Evolutionary conservation across 2,888 invertebrate genomes (phyloP), one percentile per base, ranked within the genome.

Genomic region (Nephrotoma flavescens): DNA sequence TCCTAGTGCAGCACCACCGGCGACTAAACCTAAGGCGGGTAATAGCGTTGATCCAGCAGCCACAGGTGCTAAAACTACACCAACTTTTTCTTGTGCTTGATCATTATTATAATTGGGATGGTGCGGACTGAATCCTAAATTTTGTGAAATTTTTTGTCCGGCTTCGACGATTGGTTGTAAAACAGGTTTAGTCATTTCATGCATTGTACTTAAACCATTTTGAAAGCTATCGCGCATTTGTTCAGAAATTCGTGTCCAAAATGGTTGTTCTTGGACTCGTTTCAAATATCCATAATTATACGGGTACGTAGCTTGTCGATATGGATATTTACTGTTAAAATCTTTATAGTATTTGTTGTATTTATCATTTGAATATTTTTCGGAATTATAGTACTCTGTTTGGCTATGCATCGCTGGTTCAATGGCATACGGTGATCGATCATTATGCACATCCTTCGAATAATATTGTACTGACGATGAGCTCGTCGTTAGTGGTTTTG

Each of bases 1-100:
- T 0, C 96, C 96, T 41, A 96, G 91, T 1, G 96, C 96, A 0
- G 96, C 96, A 12, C 96, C 96, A n/a, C 96, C 96, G 9, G 96
- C 96, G 89, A 96, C 95, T 6, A 96, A 91, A 4, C 96, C 95
- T 41, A 96, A 91, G 0, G 96, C 96, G 19, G 96, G 96, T 1
- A 96, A 91, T 89, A 96, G 94, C 0, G 95, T 95, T 0, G 94
- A 93, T 0, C 93, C 93, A 0, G 92, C 90, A 2, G 93, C 92
- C 6, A 92, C 92, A 2, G 91, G 91, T 0, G 94, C 93, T 6
- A 93, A 89, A 0, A 93, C 92, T 7, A 93, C 93, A 1, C 95
- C 95, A 7, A 95, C 93, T 90, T 95, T 95, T 87, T 95, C 95
- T 89, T 94, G 93, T 0, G 93, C 92, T 9, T 91, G 92, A 47